These are phyloP conservation scores for Argya squamiceps DNA, from an alignment of 2,797 vertebrate species.

Conservation along the genomic window DNA sequence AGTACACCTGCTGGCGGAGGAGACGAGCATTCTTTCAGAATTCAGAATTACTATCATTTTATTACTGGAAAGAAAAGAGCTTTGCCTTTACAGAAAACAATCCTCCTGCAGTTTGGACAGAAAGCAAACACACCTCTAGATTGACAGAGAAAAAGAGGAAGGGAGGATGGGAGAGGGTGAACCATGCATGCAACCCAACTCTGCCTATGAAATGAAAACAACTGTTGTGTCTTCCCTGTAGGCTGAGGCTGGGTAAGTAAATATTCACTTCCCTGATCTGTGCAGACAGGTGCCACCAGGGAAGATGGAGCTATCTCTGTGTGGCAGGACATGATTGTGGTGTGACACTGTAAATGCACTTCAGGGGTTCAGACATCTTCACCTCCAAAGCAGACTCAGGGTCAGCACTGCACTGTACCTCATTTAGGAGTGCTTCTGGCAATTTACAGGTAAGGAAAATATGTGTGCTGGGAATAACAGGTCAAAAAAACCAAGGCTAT, in stretches of 20 bases:
- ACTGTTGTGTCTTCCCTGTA: rapidly evolving
- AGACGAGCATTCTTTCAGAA: neutral
- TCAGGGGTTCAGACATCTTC: neutral
- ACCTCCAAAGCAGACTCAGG: neutral
- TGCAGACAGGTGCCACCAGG: neutral
- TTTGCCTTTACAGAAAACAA: neutral
- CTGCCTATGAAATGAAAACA: neutral
- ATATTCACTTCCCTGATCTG: neutral
- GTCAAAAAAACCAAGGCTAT: neutral
- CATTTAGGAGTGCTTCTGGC: neutral
- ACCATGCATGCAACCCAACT: neutral
- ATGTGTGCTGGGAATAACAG: neutral
- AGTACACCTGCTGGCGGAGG: neutral
- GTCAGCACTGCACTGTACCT: neutral
- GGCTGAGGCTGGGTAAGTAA: neutral
- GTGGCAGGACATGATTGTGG: neutral
- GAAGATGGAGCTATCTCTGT: neutral
- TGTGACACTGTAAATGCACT: neutral
- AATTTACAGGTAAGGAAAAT: neutral
- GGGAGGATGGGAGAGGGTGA: neutral
- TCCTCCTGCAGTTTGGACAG: neutral
- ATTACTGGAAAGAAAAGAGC: neutral
- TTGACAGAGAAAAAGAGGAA: neutral
- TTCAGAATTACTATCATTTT: neutral
- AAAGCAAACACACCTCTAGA: neutral